phyloP scores from a whole-genome alignment of 2,888 invertebrate genomes.

The Eupithecia subfuscata region DNA sequence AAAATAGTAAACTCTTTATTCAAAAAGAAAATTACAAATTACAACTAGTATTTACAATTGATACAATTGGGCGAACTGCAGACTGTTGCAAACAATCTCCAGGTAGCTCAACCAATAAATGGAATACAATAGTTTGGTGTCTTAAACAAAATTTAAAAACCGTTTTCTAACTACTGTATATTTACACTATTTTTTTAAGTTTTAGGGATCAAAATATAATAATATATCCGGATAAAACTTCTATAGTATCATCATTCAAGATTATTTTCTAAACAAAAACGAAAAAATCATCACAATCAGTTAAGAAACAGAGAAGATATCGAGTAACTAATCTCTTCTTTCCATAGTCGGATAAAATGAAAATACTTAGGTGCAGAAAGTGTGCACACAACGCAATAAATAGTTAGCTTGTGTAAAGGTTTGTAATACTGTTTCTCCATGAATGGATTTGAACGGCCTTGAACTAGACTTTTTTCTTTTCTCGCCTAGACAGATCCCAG shows the following conservation, averaged over 20 bases:
- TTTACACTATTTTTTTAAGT: background rate
- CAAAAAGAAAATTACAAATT: no score
- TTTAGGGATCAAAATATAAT: background rate
- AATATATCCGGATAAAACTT: background rate
- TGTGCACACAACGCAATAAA: background rate
- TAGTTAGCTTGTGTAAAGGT: background rate
- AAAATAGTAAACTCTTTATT: no score
- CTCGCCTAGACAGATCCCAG: constrained; percentile 7
- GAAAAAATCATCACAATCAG: no score
- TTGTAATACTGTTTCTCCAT: background rate
- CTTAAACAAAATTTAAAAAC: background rate
- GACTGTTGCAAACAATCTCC: no score
- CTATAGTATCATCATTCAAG: background rate
- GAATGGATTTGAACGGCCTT: constrained; percentile 10
- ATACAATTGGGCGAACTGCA: no score
- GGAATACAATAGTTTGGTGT: background rate
- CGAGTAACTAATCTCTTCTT: background rate
- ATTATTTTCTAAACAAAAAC: background rate
- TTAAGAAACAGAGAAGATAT: background rate
- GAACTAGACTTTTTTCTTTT: constrained; percentile 9
- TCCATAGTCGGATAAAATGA: background rate
- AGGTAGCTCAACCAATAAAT: no score
- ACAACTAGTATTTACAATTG: no score
- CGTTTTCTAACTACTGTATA: background rate
- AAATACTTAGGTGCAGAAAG: background rate